These are phyloP conservation scores for Sebastes diploproa DNA, from an alignment of 2,797 vertebrate genomes.

Conservation along the genomic window DNA sequence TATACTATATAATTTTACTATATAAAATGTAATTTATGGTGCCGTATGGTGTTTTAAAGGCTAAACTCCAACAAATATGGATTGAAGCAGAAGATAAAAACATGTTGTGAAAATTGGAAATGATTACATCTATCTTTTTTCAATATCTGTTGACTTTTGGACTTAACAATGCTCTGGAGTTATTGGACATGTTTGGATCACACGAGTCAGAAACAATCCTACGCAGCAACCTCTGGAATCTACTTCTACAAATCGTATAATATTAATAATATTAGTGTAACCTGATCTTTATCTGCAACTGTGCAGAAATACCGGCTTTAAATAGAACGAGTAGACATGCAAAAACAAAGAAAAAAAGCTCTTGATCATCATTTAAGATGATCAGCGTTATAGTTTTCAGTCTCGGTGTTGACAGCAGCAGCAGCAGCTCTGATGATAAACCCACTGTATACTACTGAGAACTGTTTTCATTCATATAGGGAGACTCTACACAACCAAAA, in stretches of 20 bases:
- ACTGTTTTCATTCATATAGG: slow-evolving; percentile 1
- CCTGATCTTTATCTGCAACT: too few species aligned
- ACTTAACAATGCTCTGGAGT: background rate
- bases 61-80: too few species aligned
- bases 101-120: background rate
- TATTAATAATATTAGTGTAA: fast-evolving
- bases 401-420: background rate
- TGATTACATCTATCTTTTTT: background rate
- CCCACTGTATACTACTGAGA: background rate
- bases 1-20: too few species aligned
- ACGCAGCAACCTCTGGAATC: too few species aligned
- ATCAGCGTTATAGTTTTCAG: background rate
- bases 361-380: background rate
- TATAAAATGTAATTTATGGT: too few species aligned
- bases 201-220: too few species aligned
- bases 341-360: too few species aligned
- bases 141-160: background rate
- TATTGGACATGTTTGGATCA: background rate
- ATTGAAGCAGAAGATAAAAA: background rate
- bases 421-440: background rate
- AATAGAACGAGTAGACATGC: background rate
- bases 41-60: too few species aligned
- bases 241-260: too few species aligned
- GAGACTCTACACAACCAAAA: fast-evolving
- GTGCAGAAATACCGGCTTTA: background rate